Percentiles rank a stretch among this genome's conserved stretches.
These are phyloP conservation scores for Mesodorylaimus sp. DNA, from an alignment of 2,888 invertebrate species.

Conservation along the genomic window DNA sequence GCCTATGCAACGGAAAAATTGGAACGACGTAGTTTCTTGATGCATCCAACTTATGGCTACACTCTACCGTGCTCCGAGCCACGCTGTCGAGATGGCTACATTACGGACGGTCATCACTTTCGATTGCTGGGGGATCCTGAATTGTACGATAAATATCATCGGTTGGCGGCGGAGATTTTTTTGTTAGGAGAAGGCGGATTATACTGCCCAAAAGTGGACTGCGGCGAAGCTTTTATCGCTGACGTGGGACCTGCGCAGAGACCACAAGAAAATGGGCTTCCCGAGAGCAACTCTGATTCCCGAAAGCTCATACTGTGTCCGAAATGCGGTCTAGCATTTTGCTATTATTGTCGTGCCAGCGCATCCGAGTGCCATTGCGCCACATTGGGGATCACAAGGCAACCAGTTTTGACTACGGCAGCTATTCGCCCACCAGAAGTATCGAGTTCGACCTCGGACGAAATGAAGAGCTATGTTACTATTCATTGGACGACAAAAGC, in stretches of 20 bases:
- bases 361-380: not conserved
- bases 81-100: not conserved
- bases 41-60: not conserved
- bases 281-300: too few species aligned
- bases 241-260: too few species aligned
- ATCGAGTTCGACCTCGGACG: not conserved
- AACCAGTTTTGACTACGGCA: too few species aligned
- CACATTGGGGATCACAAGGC: not conserved
- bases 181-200: not conserved
- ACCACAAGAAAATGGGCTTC: not conserved
- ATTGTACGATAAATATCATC: not conserved
- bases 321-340: not conserved
- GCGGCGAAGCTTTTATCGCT: not conserved
- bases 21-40: not conserved
- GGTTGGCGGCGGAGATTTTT: not conserved
- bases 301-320: not conserved
- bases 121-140: not conserved
- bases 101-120: not conserved
- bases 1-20: not conserved
- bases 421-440: not conserved
- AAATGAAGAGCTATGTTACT: not conserved
- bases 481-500: not conserved
- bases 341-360: not conserved
- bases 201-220: not conserved
- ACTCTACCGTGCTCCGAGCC: not conserved